These are phyloP conservation scores for Coptotermes formosanus DNA, from an alignment of 1,140 invertebrate genomes.

Conservation along the genomic window DNA sequence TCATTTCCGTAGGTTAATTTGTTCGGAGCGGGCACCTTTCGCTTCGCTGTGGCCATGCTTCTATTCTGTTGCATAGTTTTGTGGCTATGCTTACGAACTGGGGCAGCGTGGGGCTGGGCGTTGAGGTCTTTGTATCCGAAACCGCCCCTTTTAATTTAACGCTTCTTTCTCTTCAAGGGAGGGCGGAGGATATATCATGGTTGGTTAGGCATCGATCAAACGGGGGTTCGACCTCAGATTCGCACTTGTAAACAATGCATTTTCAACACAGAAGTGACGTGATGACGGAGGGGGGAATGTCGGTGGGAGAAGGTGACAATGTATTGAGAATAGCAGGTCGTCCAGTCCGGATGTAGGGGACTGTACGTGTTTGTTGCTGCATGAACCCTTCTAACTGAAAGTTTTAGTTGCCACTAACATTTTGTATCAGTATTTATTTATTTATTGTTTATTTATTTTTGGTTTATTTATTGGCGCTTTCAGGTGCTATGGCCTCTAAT, in stretches of 20 bases:
- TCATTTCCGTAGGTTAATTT: too few relatives aligned
- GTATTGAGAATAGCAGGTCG: neutral
- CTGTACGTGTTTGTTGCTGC: too few relatives aligned
- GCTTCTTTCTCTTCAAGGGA: slow-evolving; percentile 4
- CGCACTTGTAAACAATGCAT: neutral
- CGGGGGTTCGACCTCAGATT: neutral
- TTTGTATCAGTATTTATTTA: too few relatives aligned
- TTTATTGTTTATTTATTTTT: too few relatives aligned
- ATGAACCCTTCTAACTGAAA: too few relatives aligned
- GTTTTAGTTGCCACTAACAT: too few relatives aligned
- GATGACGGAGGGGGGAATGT: too few relatives aligned
- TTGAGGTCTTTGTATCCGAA: neutral
- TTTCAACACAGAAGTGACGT: neutral
- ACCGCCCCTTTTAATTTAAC: slow-evolving; percentile 3
- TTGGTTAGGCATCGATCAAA: neutral
- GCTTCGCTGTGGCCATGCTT: too few relatives aligned
- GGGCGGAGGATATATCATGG: neutral
- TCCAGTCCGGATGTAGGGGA: too few relatives aligned
- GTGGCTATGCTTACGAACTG: neutral
- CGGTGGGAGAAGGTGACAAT: neutral
- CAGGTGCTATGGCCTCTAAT: too few relatives aligned
- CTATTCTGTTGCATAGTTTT: too few relatives aligned
- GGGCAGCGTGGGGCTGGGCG: neutral
- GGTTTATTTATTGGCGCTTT: too few relatives aligned
- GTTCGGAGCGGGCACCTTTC: neutral